Base-by-base conservation (phyloP, 2,113 vertebrate genomes). In the Ornithorhynchus anatinus region DNA sequence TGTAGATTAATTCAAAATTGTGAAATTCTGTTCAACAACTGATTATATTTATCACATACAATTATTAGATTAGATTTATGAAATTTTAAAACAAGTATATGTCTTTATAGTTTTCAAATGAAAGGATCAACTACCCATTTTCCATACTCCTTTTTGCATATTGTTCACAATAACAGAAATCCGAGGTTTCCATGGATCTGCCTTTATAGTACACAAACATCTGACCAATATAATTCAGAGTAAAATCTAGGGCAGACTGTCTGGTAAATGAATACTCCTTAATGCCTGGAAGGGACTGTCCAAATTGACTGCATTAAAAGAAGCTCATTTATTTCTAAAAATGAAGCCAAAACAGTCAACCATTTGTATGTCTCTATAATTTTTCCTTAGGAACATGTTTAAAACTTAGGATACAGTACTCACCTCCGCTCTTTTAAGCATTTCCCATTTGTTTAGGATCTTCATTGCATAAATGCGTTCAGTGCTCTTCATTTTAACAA, bases 361-460 rank as follows among this genome's bases (percentile, higher is more conserved):
- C 60, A 25, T 29, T 61, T 23, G n/a, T 69, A 36, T 38, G 70
- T 86, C 77, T 23, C 0, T 38, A 42, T 37, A 42, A 66, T 64
- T 54, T 4, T 69, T 79, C 25, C 33, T 33, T 52, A 68, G 74
- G 63, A 16, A 3, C 0, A 72, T 64, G 79, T 57, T 0, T 8
- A 54, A 31, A 77, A 60, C 6, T 69, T 81, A 65, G 48, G 64
- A 48, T 7, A 69, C 31, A 48, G 25, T 45, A 82, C 90, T 92
- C 72, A 97, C 98, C 95, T 99, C 98, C 2, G 98, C 98, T 80
- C 98, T 94, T 88, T 99, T 99, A 31, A 99, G 91, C 97, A 99
- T 99, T 81, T 99, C 98, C 98, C 98, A 99, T 81, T 99, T 99
- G 86, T 99, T 99, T 33, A 99, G 95, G 72, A 99, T 99, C 88